phyloP scores from a whole-genome alignment of 2,113 vertebrate genomes.

The Chrysochloris asiatica region DNA sequence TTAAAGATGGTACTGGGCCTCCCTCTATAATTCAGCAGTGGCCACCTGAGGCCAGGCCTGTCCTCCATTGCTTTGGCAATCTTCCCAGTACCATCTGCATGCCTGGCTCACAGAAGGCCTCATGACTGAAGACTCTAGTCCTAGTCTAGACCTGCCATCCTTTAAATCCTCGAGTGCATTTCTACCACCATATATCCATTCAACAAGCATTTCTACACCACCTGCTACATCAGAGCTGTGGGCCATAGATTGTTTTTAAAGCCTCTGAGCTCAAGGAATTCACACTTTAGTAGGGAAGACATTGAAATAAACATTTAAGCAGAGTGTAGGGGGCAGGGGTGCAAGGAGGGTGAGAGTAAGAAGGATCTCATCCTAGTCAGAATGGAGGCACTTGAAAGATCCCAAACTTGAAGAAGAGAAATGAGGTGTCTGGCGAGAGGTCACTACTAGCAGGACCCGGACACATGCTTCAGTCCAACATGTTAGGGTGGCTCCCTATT shows the following conservation, averaged over 20 bases:
- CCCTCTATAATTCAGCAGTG: neutral
- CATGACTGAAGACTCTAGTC: neutral
- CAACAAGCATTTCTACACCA: neutral
- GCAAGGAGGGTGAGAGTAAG: neutral
- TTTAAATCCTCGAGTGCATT: neutral
- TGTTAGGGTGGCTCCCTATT: neutral
- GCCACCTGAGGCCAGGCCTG: neutral
- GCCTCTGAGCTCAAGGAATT: neutral
- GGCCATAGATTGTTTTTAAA: neutral
- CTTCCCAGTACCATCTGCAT: neutral
- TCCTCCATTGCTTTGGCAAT: neutral
- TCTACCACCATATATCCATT: neutral
- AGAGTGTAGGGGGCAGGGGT: accelerated
- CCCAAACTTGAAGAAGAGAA: neutral
- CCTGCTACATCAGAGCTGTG: neutral
- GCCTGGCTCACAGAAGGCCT: neutral
- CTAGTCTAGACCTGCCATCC: neutral
- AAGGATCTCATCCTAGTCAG: too few relatives aligned
- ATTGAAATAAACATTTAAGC: neutral
- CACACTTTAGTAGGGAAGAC: neutral
- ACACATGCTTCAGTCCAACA: neutral
- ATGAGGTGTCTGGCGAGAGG: neutral
- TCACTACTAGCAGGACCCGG: neutral
- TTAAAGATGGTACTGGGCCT: neutral
- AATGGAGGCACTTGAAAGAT: neutral